phyloP scores from a whole-genome alignment of 2,888 invertebrate genomes.

The Dasysyrphus tricinctus region DNA sequence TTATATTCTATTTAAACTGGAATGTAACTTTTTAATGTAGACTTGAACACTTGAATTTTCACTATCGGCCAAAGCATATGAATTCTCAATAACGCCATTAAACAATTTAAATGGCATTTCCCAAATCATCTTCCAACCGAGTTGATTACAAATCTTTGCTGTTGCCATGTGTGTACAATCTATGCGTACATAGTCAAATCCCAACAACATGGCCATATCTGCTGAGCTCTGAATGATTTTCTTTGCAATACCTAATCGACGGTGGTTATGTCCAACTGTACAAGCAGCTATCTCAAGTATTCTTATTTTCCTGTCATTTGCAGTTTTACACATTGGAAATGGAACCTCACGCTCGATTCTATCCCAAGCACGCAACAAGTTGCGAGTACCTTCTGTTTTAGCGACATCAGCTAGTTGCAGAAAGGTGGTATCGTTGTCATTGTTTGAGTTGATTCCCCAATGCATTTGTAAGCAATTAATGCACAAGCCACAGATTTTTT shows the following conservation, averaged over 20 bases:
- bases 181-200: conserved; percentile 48
- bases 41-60: conserved; percentile 26
- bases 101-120: conserved; percentile 55
- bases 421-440: conserved; percentile 18
- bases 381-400: conserved; percentile 24
- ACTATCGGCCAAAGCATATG: not conserved
- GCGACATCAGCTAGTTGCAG: conserved; percentile 27
- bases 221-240: conserved; percentile 46
- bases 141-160: conserved; percentile 43
- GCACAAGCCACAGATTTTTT: conserved; percentile 54
- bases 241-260: conserved; percentile 35
- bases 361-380: conserved; percentile 54
- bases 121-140: conserved; percentile 53
- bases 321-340: conserved; percentile 15
- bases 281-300: conserved; percentile 46
- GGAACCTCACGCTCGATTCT: conserved; percentile 40
- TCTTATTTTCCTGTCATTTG: not conserved
- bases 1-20: not conserved
- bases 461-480: conserved; percentile 44
- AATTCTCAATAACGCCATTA: conserved; percentile 32
- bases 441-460: not conserved
- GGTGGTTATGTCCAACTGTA: conserved; percentile 34
- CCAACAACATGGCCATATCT: conserved; percentile 43
- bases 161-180: conserved; percentile 51
- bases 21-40: not conserved